phyloP scores from a whole-genome alignment of 2,797 vertebrate species.

The Etheostoma nigrum region DNA sequence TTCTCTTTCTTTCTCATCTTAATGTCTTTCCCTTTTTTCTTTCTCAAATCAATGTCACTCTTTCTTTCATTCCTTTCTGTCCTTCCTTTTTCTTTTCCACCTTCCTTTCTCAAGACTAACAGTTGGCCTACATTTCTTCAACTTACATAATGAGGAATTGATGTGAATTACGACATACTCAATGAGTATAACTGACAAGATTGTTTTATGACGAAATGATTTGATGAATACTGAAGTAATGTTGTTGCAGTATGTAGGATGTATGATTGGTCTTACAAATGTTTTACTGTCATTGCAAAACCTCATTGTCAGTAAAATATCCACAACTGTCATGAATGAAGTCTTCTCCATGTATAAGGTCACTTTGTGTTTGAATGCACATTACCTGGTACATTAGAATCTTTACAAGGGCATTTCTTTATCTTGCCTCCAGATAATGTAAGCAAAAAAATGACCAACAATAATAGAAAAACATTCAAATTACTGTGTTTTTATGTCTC shows the following conservation, averaged over 20 bases:
- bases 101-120: background rate
- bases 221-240: conserved; percentile 24
- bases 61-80: no score
- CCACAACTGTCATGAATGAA: conserved; percentile 46
- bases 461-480: no score
- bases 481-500: no score
- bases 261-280: conserved; percentile 28
- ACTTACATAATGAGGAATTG: background rate
- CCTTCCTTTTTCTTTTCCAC: no score
- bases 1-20: no score
- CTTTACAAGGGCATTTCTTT: conserved; percentile 1
- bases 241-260: conserved; percentile 11
- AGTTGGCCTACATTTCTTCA: background rate
- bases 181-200: conserved; percentile 17
- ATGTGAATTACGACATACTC: conserved; percentile 19
- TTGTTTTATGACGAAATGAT: background rate
- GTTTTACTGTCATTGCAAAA: conserved; percentile 38
- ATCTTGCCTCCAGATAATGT: background rate
- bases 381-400: conserved; percentile 19
- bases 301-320: conserved; percentile 51
- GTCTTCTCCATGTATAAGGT: conserved; percentile 21
- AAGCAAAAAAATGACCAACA: no score
- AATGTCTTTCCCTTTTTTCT: no score
- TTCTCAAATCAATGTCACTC: no score
- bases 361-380: conserved; percentile 14